Evolutionary conservation across 2,113 vertebrate genomes (phyloP).

Genomic region (Sinocyclocheilus rhinocerous): DNA sequence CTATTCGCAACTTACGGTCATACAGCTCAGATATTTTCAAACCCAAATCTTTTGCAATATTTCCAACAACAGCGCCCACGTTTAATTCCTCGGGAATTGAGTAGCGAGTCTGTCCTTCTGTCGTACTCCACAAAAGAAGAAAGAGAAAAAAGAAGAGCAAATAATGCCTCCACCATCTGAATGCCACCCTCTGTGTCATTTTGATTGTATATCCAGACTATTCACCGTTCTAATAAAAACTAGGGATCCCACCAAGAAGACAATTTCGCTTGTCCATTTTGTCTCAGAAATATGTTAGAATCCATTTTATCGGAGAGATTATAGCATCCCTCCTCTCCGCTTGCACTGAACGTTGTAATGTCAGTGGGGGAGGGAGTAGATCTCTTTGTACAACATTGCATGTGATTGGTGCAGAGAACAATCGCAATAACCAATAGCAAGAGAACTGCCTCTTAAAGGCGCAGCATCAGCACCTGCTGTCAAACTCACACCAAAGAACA

Average conservation of each 20-base stretch:
- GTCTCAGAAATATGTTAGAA: background rate
- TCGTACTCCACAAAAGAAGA: slow-evolving; percentile 63
- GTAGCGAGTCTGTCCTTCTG: slow-evolving; percentile 60
- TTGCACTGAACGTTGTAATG: slow-evolving; percentile 64
- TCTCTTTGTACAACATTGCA: slow-evolving; percentile 76
- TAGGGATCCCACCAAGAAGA: slow-evolving; percentile 1
- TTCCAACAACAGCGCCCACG: slow-evolving; percentile 58
- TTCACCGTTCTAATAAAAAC: slow-evolving; percentile 27
- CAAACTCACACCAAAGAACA: slow-evolving; percentile 55
- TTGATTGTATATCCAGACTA: slow-evolving; percentile 39
- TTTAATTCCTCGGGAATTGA: slow-evolving; percentile 61
- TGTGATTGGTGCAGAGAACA: slow-evolving; percentile 74
- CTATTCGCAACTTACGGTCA: slow-evolving; percentile 60
- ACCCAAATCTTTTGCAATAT: slow-evolving; percentile 62
- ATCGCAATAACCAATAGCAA: slow-evolving; percentile 69
- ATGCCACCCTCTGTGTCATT: slow-evolving; percentile 39
- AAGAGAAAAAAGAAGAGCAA: slow-evolving; percentile 57
- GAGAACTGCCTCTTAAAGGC: slow-evolving; percentile 51
- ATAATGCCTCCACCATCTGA: slow-evolving; percentile 50
- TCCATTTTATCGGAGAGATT: slow-evolving; percentile 46
- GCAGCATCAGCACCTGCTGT: slow-evolving; percentile 52
- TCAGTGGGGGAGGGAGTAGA: slow-evolving; percentile 75
- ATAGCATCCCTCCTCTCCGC: slow-evolving; percentile 53
- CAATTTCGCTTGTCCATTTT: background rate
- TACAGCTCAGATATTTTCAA: slow-evolving; percentile 57